Base-by-base conservation (phyloP, 2,888 invertebrate genomes). In the Saturnia japonica region DNA sequence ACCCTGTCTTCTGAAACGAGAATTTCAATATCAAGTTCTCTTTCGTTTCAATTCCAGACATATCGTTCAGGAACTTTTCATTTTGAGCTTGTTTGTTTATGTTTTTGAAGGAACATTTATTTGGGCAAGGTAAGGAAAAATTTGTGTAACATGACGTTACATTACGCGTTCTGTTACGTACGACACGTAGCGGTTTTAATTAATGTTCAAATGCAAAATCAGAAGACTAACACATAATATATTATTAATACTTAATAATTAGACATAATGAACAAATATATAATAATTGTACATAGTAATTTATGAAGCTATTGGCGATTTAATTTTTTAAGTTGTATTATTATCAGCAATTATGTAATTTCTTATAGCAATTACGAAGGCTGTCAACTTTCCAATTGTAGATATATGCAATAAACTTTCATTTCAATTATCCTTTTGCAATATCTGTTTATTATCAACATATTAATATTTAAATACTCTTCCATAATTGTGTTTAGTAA, bases 341-440 rank as follows among this genome's bases (percentile, higher is more conserved):
- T 57, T 28, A 66, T n/a, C 43, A 67, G 54, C 57, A 40, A 43
- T 67, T 54, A 68, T 62, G 67, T 47, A 68, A 51, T 64, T 43
- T 68, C n/a, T 45, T 47, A 51, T 16, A 16, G 43, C 45, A 62
- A 66, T 51, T 40, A 68, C 40, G 40, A 66, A 66, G 70, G 70
- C 70, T 70, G 51, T 51, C 64, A 14, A 70, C 70, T 70, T 70
- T 70, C 70, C 66, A 70, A 66, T 70, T 28, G 66, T 54, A 51
- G 51, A 62, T 69, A 68, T 42, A 45, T 47, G 51, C 64, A 64
- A 70, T 70, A 70, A 70, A 66, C 70, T 70, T 70, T 70, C 66
- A 64, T 62, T 66, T 66, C 42, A 42, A 66, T 70, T 66, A 64
- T 64, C 62, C 60, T 69, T 62, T 69, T 47, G 47, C 69, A 69